Evolutionary conservation across 2,888 invertebrate species (phyloP), one percentile per base, ranked within the genome.

Genomic region (Griposia aprilina): DNA sequence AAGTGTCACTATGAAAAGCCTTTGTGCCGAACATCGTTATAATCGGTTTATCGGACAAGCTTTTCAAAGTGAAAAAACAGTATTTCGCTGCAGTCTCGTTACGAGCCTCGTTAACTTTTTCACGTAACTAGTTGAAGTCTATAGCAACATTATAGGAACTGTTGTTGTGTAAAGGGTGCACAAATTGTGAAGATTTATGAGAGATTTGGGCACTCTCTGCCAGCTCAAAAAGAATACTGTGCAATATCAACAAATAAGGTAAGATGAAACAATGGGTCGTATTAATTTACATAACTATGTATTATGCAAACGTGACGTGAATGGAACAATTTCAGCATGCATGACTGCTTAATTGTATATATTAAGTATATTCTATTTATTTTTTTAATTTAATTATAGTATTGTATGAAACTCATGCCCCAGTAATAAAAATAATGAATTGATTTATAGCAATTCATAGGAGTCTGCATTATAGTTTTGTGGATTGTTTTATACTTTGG

Each of bases 11-110:
- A 72, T 72, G 82, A 69, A 75, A 83, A 89, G 86, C 87, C 91
- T 93, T 91, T 91, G 90, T 90, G 76, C 85, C 82, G 86, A 85
- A 81, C 89, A 84, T 81, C 67, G 81, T 86, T 87, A 78, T 92
- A 93, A 93, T 93, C 93, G 92, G 92, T 91, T 94, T 93, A 93
- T 88, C 91, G 88, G 89, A 89, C 89, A 82, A 90, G 91, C 90
- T 90, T 88, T 76, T 81, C 80, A 82, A 86, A 90, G 90, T 87
- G 91, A 90, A 90, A 89, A 89, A 91, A 88, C 89, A 88, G 78
- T 86, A 86, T 86, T 90, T 81, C 80, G 86, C 81, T 86, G 82
- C 77, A 86, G 81, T 62, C 86, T 83, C 76, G 86, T 84, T 90
- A 84, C 86, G 80, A 85, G 75, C 65, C 80, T 80, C 74, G 74